phyloP scores from a whole-genome alignment of 1,140 invertebrate species.

The Aphelinus certus region DNA sequence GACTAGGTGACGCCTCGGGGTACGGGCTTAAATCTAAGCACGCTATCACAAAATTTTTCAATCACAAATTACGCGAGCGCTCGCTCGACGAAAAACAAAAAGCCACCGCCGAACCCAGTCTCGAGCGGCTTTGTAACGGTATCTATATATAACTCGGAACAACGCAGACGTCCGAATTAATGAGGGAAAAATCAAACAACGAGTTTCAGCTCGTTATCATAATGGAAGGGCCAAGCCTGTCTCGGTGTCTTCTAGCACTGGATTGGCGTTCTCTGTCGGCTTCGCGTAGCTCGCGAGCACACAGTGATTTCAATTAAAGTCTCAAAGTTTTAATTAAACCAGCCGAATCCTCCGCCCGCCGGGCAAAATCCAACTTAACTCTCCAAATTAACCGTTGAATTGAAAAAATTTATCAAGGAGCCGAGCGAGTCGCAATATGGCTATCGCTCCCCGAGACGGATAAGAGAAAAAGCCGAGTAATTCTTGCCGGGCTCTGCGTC shows the following conservation, averaged over 20 bases:
- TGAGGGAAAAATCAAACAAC: conserved; percentile 4
- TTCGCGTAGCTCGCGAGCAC: background rate
- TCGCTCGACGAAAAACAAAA: too few relatives aligned
- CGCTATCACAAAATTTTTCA: too few relatives aligned
- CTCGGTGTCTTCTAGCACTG: background rate
- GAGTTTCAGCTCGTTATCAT: conserved; percentile 29
- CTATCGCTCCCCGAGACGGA: too few relatives aligned
- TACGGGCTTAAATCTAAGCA: too few relatives aligned
- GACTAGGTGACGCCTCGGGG: too few relatives aligned
- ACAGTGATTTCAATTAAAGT: conserved; percentile 37
- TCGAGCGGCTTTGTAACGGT: too few relatives aligned
- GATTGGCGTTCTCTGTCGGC: conserved; percentile 12
- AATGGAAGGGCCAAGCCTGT: background rate
- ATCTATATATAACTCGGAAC: too few relatives aligned
- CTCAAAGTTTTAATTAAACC: conserved; percentile 40
- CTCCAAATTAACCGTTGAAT: conserved; percentile 31
- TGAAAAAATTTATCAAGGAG: conserved; percentile 12
- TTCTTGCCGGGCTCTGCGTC: too few relatives aligned
- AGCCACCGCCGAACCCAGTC: too few relatives aligned
- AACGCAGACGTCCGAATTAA: conserved; percentile 1
- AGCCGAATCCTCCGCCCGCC: background rate
- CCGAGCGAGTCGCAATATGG: background rate
- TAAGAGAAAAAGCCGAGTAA: background rate
- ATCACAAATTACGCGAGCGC: too few relatives aligned
- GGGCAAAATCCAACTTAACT: conserved; percentile 28